Percentiles rank a stretch among this genome's conserved stretches.
phyloP scores from a whole-genome alignment of 2,113 vertebrate genomes.

The Heterocephalus glaber region DNA sequence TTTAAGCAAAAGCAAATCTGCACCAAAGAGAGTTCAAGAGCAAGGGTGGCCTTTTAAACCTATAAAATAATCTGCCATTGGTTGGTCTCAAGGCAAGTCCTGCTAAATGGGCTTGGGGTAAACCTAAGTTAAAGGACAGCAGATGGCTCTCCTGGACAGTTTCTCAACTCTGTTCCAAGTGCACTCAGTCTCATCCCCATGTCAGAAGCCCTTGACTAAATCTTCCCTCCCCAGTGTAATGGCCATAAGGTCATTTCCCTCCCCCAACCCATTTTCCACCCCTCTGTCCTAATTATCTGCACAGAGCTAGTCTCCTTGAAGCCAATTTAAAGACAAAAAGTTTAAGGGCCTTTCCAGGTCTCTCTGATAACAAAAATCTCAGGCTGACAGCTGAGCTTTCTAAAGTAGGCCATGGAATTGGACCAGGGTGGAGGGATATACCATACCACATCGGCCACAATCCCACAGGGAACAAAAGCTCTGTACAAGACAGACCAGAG shows the following conservation, averaged over 20 bases:
- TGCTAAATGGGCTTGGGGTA: too few relatives aligned
- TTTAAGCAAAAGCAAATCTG: background rate
- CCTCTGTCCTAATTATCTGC: background rate
- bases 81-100: background rate
- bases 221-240: background rate
- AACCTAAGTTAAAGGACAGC: background rate
- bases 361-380: background rate
- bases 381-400: background rate
- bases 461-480: background rate
- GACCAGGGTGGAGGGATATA: accelerated
- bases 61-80: background rate
- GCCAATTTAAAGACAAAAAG: background rate
- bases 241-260: background rate
- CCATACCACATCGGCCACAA: accelerated
- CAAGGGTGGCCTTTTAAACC: too few relatives aligned
- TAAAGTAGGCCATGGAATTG: background rate
- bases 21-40: background rate
- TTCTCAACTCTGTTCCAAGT: background rate
- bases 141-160: background rate
- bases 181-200: background rate
- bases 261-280: too few relatives aligned
- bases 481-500: accelerated
- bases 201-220: background rate
- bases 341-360: background rate
- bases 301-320: background rate